Conservation (phyloP, 2,113 vertebrate species). For the Cranoglanis bouderius region DNA sequence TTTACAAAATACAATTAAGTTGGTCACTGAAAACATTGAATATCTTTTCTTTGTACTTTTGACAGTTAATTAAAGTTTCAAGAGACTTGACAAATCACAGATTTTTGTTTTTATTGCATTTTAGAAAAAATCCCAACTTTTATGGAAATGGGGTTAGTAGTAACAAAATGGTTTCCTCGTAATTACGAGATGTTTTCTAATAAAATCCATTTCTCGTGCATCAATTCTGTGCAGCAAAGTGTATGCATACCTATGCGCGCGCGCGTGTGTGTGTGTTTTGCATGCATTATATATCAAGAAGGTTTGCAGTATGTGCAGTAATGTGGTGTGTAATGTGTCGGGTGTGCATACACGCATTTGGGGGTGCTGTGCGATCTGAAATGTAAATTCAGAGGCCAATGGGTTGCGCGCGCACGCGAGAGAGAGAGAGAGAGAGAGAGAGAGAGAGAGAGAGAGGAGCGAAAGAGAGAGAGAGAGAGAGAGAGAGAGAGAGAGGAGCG, state of each 20-base stretch:
- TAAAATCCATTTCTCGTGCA: too few relatives aligned
- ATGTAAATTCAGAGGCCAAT: neutral
- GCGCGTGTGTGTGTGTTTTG: neutral
- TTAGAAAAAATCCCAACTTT: too few relatives aligned
- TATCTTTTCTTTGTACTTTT: too few relatives aligned
- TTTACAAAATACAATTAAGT: too few relatives aligned
- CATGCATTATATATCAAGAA: neutral
- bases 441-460: neutral
- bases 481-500: neutral
- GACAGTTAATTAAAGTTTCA: too few relatives aligned
- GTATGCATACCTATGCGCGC: too few relatives aligned
- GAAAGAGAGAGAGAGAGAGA: neutral
- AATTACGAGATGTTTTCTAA: neutral
- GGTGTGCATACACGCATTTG: neutral
- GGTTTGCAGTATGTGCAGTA: neutral
- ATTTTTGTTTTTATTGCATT: too few relatives aligned
- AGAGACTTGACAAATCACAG: too few relatives aligned
- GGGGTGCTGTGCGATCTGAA: neutral
- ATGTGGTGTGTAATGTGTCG: neutral
- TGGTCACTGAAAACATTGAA: too few relatives aligned
- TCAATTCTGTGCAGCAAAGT: too few relatives aligned
- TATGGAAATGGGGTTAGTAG: too few relatives aligned
- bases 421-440: conserved; percentile 6
- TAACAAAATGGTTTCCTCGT: too few relatives aligned
- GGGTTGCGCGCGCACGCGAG: neutral